Conservation (phyloP, 30 jellyfish, hydroid and myxozoan species). For the Aurelia sp. region DNA sequence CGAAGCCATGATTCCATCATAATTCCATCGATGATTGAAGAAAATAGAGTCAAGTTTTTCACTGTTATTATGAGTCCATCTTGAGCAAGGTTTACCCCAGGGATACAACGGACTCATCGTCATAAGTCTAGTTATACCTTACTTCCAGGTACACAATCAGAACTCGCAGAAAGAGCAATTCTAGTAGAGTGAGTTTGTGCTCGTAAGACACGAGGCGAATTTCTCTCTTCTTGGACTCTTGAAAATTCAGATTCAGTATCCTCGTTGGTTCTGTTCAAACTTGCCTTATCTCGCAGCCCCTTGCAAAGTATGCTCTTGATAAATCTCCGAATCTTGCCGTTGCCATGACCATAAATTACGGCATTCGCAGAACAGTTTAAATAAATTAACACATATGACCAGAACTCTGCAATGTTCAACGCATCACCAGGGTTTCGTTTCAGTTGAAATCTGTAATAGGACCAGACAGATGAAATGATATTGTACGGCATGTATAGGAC, state of each 20-base stretch:
- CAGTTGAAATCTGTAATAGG: conserved; percentile 38
- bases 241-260: conserved; percentile 26
- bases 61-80: too few species aligned
- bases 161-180: too few species aligned
- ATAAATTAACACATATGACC: conserved; percentile 55
- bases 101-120: too few species aligned
- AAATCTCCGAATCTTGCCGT: conserved; percentile 39
- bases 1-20: too few species aligned
- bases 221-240: background rate
- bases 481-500: conserved; percentile 67
- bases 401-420: conserved; percentile 38
- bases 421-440: conserved; percentile 25
- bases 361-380: conserved; percentile 53
- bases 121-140: too few species aligned
- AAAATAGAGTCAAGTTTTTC: too few species aligned
- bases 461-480: conserved; percentile 40
- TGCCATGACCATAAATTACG: conserved; percentile 59
- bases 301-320: background rate
- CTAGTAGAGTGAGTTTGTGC: too few species aligned
- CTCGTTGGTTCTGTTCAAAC: background rate
- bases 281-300: background rate
- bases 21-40: too few species aligned
- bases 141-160: too few species aligned
- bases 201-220: background rate
- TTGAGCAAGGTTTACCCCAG: too few species aligned